Evolutionary conservation across 2,113 vertebrate genomes (phyloP), one percentile per base, ranked within the genome.

Genomic region (Sphaerodactylus townsendi): DNA sequence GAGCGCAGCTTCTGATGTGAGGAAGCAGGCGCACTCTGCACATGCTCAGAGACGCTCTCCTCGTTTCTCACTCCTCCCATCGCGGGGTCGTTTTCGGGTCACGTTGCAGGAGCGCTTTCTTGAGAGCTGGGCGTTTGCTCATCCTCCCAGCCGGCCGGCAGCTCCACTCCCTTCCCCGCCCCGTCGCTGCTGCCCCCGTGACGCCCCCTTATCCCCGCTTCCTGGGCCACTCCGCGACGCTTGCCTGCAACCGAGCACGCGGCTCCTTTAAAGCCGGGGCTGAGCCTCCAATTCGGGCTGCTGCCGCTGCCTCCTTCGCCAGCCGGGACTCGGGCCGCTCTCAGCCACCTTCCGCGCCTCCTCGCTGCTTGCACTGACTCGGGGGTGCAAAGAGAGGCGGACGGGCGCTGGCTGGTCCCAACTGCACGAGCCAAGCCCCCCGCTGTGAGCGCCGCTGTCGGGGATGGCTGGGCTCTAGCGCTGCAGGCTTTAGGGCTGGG

Each of bases 191-290:
- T 10, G 83, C 23, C 64, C 64, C 74, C 37, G 68, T 81, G 77
- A 74, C 84, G 71, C 68, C 64, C 65, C 65, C 73, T 46, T 21
- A 5, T 1, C 25, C n/a, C 39, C 37, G 39, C 71, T 56, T n/a
- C 59, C 41, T 44, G 66, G 59, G 15, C 46, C 56, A 53, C 10
- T 53, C 41, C 35, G 77, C 68, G 4, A 44, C 11, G 77, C 77
- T 33, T 5, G 2, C 59, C 19, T 4, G 56, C 77, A 4, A 33
- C 76, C 59, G 68, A 44, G 50, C 53, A 71, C 37, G 33, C 46
- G 79, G 85, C 78, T 44, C 72, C 79, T 81, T 81, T 76, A 86
- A 81, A 81, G 79, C 23, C 64, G 17, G 59, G 46, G 71, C 71
- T 48, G 64, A 53, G 35, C 53, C 44, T 39, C 15, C 66, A 10